These are phyloP conservation scores for Gerosis bhagava DNA, from an alignment of 2,888 invertebrate species.

Conservation along the genomic window DNA sequence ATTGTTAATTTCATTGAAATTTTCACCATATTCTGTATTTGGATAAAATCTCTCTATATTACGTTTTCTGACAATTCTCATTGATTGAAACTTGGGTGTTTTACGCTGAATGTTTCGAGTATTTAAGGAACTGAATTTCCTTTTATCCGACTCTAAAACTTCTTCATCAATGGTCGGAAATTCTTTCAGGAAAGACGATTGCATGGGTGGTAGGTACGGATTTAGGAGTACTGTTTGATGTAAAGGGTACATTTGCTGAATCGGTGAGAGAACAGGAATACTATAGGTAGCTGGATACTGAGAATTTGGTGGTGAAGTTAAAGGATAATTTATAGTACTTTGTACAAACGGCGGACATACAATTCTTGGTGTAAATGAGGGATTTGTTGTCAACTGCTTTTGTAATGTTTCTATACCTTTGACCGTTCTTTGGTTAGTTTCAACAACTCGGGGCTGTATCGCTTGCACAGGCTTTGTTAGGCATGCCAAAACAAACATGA, in stretches of 20 bases:
- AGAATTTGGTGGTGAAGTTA: slow-evolving; percentile 47
- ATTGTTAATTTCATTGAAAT: slow-evolving; percentile 74
- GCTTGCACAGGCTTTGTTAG: slow-evolving; percentile 79
- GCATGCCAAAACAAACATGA: slow-evolving; percentile 71
- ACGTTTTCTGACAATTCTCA: slow-evolving; percentile 69
- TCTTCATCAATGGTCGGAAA: slow-evolving; percentile 70
- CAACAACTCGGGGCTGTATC: slow-evolving; percentile 78
- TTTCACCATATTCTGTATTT: slow-evolving; percentile 73
- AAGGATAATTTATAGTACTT: slow-evolving; percentile 55
- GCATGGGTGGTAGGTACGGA: slow-evolving; percentile 69
- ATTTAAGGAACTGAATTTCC: slow-evolving; percentile 72
- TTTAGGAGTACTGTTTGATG: slow-evolving; percentile 71
- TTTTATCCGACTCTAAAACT: slow-evolving; percentile 50
- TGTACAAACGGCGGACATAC: slow-evolving; percentile 75
- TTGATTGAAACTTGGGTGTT: slow-evolving; percentile 69
- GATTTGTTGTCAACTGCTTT: slow-evolving; percentile 74
- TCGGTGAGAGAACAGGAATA: slow-evolving; percentile 66
- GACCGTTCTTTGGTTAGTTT: slow-evolving; percentile 56
- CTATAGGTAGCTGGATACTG: slow-evolving; percentile 53
- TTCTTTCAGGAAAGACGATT: slow-evolving; percentile 65
- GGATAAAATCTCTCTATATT: slow-evolving; percentile 77
- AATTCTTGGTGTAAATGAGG: slow-evolving; percentile 72
- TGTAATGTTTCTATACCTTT: slow-evolving; percentile 69
- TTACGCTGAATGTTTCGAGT: slow-evolving; percentile 61
- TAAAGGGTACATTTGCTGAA: slow-evolving; percentile 72